Percentiles rank a stretch among this genome's conserved stretches.
Conservation (phyloP, 2,888 invertebrate species). For the Odontocolon sp. region DNA sequence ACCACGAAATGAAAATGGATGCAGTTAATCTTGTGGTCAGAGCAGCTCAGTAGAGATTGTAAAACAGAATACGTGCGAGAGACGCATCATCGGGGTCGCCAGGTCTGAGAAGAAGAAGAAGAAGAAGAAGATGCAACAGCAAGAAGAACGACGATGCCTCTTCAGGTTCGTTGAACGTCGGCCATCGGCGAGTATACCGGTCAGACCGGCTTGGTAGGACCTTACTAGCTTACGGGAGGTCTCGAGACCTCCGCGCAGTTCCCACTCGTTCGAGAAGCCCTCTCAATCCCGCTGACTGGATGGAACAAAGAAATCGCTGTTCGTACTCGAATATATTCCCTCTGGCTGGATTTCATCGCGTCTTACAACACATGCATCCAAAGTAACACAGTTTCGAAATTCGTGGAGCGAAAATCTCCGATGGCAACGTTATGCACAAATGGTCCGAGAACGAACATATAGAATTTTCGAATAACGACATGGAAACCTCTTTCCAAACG, state of each 20-base stretch:
- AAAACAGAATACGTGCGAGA: slow-evolving; percentile 24
- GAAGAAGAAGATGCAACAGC: slow-evolving; percentile 28
- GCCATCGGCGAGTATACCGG: slow-evolving; percentile 68
- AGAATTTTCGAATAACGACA: slow-evolving; percentile 27
- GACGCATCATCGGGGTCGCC: slow-evolving; percentile 6
- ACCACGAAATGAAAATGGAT: slow-evolving; percentile 6
- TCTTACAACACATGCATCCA: slow-evolving; percentile 34
- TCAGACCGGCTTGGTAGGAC: slow-evolving; percentile 72
- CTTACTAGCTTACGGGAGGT: slow-evolving; percentile 70
- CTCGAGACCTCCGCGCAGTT: slow-evolving; percentile 54
- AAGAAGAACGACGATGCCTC: slow-evolving; percentile 41
- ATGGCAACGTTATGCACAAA: neutral
- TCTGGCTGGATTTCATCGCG: slow-evolving; percentile 45
- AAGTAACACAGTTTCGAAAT: neutral
- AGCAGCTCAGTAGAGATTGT: slow-evolving; percentile 19
- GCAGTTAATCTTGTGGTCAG: neutral
- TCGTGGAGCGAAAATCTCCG: neutral
- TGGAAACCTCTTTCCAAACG: neutral
- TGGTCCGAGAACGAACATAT: neutral
- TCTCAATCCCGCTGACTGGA: slow-evolving; percentile 45
- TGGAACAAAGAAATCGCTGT: slow-evolving; percentile 68
- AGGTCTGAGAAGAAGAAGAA: slow-evolving; percentile 13
- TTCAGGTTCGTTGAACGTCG: slow-evolving; percentile 61
- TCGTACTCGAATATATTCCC: slow-evolving; percentile 43
- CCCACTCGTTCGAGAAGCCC: slow-evolving; percentile 43